Percentiles rank a stretch among this genome's conserved stretches.
Conservation (phyloP, 2,888 invertebrate genomes). For the Hipparchia sbordonii region DNA sequence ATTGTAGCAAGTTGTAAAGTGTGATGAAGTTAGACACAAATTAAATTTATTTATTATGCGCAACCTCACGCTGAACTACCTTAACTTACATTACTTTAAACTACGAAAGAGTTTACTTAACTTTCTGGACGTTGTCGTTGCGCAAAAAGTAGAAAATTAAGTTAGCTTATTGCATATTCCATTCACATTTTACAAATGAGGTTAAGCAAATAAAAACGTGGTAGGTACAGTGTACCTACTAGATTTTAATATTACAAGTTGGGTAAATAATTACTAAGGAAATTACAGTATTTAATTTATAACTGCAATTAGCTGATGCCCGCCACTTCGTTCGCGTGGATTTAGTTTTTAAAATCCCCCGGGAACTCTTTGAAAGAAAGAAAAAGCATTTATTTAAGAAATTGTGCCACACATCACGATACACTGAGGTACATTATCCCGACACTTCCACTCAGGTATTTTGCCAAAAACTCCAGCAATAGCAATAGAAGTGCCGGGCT, state of each 20-base stretch:
- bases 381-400: no score
- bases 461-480: no score
- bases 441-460: no score
- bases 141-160: background rate
- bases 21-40: background rate
- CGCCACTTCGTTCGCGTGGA: no score
- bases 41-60: conserved; percentile 7
- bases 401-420: no score
- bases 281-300: no score
- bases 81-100: conserved; percentile 1
- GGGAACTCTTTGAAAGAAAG: no score
- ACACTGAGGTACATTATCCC: no score
- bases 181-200: background rate
- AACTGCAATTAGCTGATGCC: no score
- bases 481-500: no score
- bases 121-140: background rate
- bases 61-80: background rate
- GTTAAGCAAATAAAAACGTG: background rate
- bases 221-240: no score
- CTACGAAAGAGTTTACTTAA: background rate
- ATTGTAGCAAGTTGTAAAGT: background rate
- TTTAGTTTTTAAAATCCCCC: no score
- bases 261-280: background rate
- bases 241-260: background rate
- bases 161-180: conserved; percentile 5